Base-by-base conservation (phyloP, 2,113 vertebrate species). In the Ailurus styani region DNA sequence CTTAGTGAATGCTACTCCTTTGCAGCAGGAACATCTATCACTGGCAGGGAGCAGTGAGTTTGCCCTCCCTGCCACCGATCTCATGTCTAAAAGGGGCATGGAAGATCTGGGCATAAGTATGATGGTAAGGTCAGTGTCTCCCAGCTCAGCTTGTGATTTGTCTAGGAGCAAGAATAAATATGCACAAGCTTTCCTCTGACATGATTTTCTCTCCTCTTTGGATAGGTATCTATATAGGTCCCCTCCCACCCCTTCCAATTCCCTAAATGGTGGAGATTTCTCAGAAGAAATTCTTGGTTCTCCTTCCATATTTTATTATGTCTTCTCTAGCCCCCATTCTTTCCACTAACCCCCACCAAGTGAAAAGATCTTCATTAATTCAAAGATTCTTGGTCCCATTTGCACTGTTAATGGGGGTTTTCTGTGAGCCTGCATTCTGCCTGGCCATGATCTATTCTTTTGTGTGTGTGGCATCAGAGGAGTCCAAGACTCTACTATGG, bases 1-100 rank as follows among this genome's bases (percentile, higher is more conserved):
- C 90, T 17, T 21, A 97, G 91, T 81, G 96, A 97, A 94, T 72
- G 87, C 93, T 95, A 68, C 27, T 86, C 86, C 42, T 77, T 77
- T 75, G 40, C 27, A 0, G 0, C 0, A 57, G 42, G 72, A 75
- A 45, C 96, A 98, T 97, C 91, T 91, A 45, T 97, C 88, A 70
- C 20, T 2, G 42, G 70, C 4, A 97, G 27, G 54, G 3, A 90
- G 34, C 20, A 57, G 34, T 6, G 25, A 47, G 52, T 81, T 72
- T 50, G 20, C 9, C 37, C 50, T 62, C 14, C 12, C 34, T 70
- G 55, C 88, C 60, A 52, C 75, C 50, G 79, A 62, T 72, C 64
- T 91, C 72, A 34, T 62, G 52, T 85, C 34, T 77, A 78, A 75
- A 75, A 72, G 31, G 23, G 40, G 73, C 27, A 68, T 21, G 62